Base-by-base conservation (phyloP, 2,888 invertebrate species). In the Pasiphila rectangulata region DNA sequence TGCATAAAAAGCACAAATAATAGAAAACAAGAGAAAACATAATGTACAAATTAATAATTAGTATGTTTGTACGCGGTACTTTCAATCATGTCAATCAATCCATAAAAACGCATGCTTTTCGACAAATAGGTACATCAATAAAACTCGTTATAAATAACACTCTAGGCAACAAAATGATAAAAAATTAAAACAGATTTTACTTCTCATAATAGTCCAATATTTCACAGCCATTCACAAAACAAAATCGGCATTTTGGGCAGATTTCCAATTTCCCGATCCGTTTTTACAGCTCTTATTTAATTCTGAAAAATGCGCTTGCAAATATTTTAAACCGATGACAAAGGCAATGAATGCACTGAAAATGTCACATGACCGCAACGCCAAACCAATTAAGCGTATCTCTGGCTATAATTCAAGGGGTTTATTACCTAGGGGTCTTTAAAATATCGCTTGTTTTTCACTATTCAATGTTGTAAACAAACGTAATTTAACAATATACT, bases 361-460 rank as follows among this genome's bases (percentile, higher is more conserved):
- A 84, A 86, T 84, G 83, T 83, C 81, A 83, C 65, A 72, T 73
- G 77, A 82, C 86, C 84, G 70, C 86, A 85, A 77, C 77, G 82
- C 72, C 79, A 81, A 83, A 82, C 84, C 84, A 85, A 87, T 87
- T 86, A 87, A 79, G 72, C 81, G 79, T 83, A 79, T 83, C 79
- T 80, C 76, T 75, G 76, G 72, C 67, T 67, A 83, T 85, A 83
- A 82, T 83, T 76, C 59, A 68, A 69, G 67, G 67, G 67, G 64
- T 63, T 40, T 45, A 24, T 45, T 36, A 24, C 45, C 36, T 15
- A 45, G 16, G 16, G 44, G 36, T 19, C 44, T 39, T 37, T n/a
- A 15, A 41, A 30, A 32, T 12, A 13, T 16, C 3, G 38, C 6
- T 19, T 7, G 16, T 23, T 29, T 29, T 15, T 3, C 17, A 38